These are phyloP conservation scores for Nyctibius grandis DNA, from an alignment of 2,797 vertebrate species.

Conservation along the genomic window DNA sequence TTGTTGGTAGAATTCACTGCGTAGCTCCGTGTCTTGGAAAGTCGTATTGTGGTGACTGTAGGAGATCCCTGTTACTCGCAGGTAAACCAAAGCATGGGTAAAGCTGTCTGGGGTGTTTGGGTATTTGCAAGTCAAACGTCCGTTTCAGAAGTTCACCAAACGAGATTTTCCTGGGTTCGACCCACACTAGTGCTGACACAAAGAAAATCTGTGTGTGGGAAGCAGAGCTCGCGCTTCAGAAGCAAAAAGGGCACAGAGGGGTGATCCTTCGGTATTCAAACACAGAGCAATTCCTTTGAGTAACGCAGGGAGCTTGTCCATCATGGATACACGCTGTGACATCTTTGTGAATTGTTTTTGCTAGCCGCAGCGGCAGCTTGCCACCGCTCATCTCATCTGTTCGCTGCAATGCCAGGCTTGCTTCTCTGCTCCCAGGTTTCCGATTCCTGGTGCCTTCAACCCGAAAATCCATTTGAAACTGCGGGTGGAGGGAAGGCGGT, in stretches of 20 bases:
- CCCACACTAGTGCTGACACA: neutral
- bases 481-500: rapidly evolving
- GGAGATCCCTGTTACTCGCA: neutral
- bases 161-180: neutral
- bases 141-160: neutral
- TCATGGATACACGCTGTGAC: rapidly evolving
- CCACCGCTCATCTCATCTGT: rapidly evolving
- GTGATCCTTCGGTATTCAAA: neutral
- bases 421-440: neutral
- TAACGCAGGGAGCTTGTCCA: neutral
- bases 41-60: rapidly evolving
- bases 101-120: rapidly evolving
- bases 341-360: neutral
- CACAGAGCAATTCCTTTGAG: neutral
- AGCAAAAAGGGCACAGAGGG: neutral
- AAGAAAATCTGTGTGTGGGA: neutral
- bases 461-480: rapidly evolving
- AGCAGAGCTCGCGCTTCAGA: neutral
- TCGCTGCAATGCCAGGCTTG: rapidly evolving
- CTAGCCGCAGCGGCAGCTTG: neutral
- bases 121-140: neutral
- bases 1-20: neutral
- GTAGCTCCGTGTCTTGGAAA: neutral
- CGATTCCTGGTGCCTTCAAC: neutral
- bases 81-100: neutral